Base-by-base conservation (phyloP, 1,140 invertebrate genomes). In the Mesaphorura yosii region DNA sequence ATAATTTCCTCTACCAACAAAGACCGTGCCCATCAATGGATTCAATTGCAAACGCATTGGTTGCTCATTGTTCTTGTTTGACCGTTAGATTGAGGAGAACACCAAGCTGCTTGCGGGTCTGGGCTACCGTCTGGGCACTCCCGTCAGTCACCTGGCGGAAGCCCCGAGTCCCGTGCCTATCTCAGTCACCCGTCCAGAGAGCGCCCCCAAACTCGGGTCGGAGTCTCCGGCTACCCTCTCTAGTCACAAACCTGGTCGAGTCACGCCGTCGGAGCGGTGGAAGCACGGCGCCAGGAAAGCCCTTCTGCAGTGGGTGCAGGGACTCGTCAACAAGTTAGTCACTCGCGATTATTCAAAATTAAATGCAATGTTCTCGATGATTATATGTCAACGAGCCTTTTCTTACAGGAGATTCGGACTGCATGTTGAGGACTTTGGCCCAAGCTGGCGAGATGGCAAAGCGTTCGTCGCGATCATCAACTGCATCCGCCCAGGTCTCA, bases 391-490 rank as follows among this genome's bases (percentile, higher is more conserved):
- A 14, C 12, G 22, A 12, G 41, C 10, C 12, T n/a, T 39, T 1
- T 51, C 20, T 7, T 39, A 28, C 67, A 93, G 87, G 69, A 82
- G 88, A 65, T 81, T 80, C 65, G 87, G 86, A 55, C 81, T 96
- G 45, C 76, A 86, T 71, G 84, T 98, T 3, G 83, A 79, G 69
- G 91, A 98, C 73, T 98, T 98, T 72, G 93, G 93, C 26, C 79
- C 83, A 58, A 91, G 88, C 68, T 99, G 95, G 95, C 77, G 92
- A 63, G 93, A 98, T 71, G 95, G 95, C 53, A 78, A 88, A 63
- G 93, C 93, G 15, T 98, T 98, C 75, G 76, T 96, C 25, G 91
- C 90, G 1, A 84, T 99, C 45, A 88, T 98, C 45, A 89, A 97
- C 71, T 84, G 87, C 15, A 94, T 98, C 62, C 86, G 88, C 66